phyloP scores from a whole-genome alignment of 2,888 invertebrate genomes.

The Creontiades dilutus region DNA sequence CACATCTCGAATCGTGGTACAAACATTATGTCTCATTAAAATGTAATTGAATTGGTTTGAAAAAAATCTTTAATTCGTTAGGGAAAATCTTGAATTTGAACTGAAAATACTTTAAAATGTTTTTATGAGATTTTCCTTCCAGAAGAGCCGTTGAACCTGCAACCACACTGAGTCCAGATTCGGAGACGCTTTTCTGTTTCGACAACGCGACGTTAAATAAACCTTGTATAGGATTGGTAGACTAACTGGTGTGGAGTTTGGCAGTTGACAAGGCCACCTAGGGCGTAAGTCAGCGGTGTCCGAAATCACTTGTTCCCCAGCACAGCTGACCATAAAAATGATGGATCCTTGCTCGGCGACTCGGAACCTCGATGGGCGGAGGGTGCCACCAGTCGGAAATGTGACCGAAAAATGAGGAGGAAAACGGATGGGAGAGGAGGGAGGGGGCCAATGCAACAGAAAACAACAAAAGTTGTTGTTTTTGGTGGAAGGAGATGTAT shows the following conservation, averaged over 20 bases:
- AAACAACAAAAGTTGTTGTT: conserved; percentile 22
- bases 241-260: neutral
- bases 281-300: conserved; percentile 36
- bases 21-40: too few species aligned
- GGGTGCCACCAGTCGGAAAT: conserved; percentile 16
- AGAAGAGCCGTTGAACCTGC: too few species aligned
- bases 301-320: conserved; percentile 26
- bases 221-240: too few species aligned
- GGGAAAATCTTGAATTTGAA: too few species aligned
- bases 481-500: neutral
- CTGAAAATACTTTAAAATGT: too few species aligned
- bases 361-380: conserved; percentile 19
- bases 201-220: too few species aligned
- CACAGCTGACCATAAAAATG: conserved; percentile 27
- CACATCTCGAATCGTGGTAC: too few species aligned
- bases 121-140: too few species aligned
- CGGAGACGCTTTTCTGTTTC: too few species aligned
- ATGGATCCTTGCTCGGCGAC: neutral
- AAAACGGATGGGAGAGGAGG: neutral
- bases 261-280: neutral
- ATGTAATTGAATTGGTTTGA: too few species aligned
- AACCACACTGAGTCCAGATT: too few species aligned
- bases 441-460: neutral
- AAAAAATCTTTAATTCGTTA: too few species aligned
- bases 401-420: conserved; percentile 7